These are phyloP conservation scores for Vicugna pacos DNA, from an alignment of 2,113 vertebrate genomes.

Conservation along the genomic window DNA sequence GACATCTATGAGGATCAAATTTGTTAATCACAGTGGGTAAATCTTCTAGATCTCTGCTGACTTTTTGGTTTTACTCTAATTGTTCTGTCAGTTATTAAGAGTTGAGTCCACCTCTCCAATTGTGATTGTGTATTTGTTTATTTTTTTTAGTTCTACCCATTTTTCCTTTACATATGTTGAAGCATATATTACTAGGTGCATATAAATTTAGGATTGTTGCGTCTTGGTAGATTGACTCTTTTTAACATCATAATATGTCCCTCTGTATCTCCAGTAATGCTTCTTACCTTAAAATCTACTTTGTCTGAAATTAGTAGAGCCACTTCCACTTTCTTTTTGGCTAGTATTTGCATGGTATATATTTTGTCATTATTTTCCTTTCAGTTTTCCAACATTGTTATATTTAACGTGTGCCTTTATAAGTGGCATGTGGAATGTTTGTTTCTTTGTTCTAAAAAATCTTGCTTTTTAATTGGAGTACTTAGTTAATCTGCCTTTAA, in stretches of 20 bases:
- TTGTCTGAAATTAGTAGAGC: background rate
- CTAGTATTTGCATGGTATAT: background rate
- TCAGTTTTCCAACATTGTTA: background rate
- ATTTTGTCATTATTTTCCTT: constrained; percentile 32
- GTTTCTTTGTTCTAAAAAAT: background rate
- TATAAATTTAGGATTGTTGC: constrained; percentile 11
- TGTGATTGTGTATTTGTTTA: background rate
- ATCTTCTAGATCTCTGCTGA: background rate
- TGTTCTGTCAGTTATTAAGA: background rate
- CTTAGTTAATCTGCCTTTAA: constrained; percentile 2
- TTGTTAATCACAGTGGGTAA: background rate
- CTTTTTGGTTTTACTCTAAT: background rate
- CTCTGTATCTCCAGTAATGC: background rate
- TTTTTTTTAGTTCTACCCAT: background rate
- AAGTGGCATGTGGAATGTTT: background rate
- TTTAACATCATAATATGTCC: background rate
- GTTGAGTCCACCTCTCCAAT: background rate
- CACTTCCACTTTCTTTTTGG: background rate
- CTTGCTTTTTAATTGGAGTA: background rate
- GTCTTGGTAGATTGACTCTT: background rate
- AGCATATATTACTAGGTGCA: background rate
- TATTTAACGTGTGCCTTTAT: background rate
- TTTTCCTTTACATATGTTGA: background rate
- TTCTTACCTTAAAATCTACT: background rate
- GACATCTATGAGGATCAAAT: background rate